Base-by-base conservation (phyloP, 64 coral and sea anemone genomes). In the Actinia tenebrosa region DNA sequence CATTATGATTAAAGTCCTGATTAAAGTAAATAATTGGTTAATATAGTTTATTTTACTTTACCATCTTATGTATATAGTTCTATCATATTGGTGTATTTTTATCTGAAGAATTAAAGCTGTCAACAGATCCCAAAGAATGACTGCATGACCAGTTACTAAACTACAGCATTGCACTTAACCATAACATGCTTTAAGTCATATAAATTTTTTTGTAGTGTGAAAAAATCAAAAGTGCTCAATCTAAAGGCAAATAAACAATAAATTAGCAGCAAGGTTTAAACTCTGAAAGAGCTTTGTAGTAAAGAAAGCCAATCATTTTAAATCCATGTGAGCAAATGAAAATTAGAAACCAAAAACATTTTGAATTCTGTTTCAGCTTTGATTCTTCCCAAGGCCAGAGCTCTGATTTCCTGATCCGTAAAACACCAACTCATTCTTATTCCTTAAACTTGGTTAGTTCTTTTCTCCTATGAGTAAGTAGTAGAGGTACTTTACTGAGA, bases 371-470 rank as follows among this genome's bases (percentile, higher is more conserved):
- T 53, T 83, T 45, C 83, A 85, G 56, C 83, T 61, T 59, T 64
- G n/a, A 26, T 85, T 61, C 44, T 85, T 85, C 83, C 13, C 26
- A 64, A 61, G 80, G 80, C 46, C 54, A 44, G 83, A 85, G 83
- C 83, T 59, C 83, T 85, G 83, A 85, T 85, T 61, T 61, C 83
- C 60, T 85, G 56, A 55, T 61, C 53, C 44, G 17, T 85, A 19
- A 55, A 53, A 85, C 83, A 85, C 83, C 83, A 85, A 61, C 83
- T 85, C 83, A 79, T 81, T 81, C 44, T n/a, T 18, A 27, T 75
- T 75, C 26, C 25, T 75, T 30, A 37, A 75, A 8, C 26, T 11
- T 75, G 19, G 18, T 61, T 61, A 20, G 9, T 69, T 69, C 64
- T 69, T n/a, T 69, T 9, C 8, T 69, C 64, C 64, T 23, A 23